Evolutionary conservation across 2,113 vertebrate species (phyloP).

Genomic region (Spilogale gracilis): DNA sequence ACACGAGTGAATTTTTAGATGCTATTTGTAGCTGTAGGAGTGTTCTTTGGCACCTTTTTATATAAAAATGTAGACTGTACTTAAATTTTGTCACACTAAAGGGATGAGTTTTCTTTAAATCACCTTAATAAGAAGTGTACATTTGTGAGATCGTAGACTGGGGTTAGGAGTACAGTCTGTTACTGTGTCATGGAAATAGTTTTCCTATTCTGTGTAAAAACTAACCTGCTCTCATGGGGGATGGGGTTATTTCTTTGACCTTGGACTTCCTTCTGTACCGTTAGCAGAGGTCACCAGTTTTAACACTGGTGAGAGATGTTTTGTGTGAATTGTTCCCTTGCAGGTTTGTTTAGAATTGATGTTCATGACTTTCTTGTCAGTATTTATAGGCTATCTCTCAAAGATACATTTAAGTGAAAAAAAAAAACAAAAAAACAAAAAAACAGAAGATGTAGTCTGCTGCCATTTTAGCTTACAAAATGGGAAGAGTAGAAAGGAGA

Average conservation of each 20-base stretch:
- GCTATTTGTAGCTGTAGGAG: background rate
- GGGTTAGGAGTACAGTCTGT: background rate
- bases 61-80: background rate
- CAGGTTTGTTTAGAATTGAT: constrained; percentile 23
- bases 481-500: background rate
- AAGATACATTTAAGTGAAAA: background rate
- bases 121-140: background rate
- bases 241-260: constrained; percentile 1
- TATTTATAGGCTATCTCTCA: constrained; percentile 3
- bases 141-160: background rate
- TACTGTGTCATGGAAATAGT: constrained; percentile 21
- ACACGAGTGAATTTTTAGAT: background rate
- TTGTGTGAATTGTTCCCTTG: constrained; percentile 18
- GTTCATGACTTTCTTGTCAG: constrained; percentile 10
- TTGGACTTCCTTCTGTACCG: background rate
- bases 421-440: background rate
- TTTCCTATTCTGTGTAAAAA: background rate
- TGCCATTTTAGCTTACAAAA: background rate
- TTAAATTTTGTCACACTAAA: background rate
- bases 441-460: background rate
- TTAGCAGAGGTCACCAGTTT: constrained; percentile 31
- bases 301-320: constrained; percentile 30
- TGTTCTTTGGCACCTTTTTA: constrained; percentile 4
- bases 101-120: constrained; percentile 28
- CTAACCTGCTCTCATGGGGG: background rate